Evolutionary conservation across 2,113 vertebrate species (phyloP).

Genomic region (Xiphorhynchus elegans): DNA sequence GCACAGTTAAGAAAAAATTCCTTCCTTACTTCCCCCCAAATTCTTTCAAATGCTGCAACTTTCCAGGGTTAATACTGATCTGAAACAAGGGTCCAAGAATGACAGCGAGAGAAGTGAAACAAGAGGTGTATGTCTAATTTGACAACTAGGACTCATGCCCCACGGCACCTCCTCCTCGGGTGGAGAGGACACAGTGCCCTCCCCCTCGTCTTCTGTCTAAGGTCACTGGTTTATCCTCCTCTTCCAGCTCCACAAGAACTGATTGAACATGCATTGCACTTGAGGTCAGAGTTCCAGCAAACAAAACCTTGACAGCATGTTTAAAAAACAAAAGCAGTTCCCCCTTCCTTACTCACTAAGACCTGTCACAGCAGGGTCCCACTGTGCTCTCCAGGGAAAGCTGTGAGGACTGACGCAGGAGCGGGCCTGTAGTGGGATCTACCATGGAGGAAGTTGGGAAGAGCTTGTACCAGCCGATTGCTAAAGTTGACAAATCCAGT

Average conservation of each 20-base stretch:
- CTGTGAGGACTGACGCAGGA: slow-evolving; percentile 95
- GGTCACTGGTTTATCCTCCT: slow-evolving; percentile 73
- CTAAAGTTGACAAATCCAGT: slow-evolving; percentile 93
- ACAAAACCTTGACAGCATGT: slow-evolving; percentile 75
- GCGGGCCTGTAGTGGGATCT: slow-evolving; percentile 90
- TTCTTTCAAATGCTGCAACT: slow-evolving; percentile 51
- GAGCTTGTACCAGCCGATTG: slow-evolving; percentile 99
- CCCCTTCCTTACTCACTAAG: slow-evolving; percentile 79
- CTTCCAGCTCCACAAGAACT: slow-evolving; percentile 72
- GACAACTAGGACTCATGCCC: slow-evolving; percentile 71
- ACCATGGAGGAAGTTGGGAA: slow-evolving; percentile 99
- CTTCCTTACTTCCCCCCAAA: slow-evolving; percentile 29
- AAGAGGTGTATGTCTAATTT: slow-evolving; percentile 69
- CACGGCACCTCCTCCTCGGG: slow-evolving; percentile 70
- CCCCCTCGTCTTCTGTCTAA: slow-evolving; percentile 68
- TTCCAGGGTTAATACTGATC: slow-evolving; percentile 61
- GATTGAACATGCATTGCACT: slow-evolving; percentile 73
- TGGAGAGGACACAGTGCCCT: slow-evolving; percentile 34
- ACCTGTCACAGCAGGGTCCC: slow-evolving; percentile 93
- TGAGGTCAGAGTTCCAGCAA: slow-evolving; percentile 74
- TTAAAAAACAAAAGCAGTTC: slow-evolving; percentile 67
- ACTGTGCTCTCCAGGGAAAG: slow-evolving; percentile 97
- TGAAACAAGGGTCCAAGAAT: slow-evolving; percentile 62
- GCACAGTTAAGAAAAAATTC: slow-evolving; percentile 21
- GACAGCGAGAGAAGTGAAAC: slow-evolving; percentile 67